phyloP scores from a whole-genome alignment of 37 sponge, comb jelly and placozoan genomes.

The Spongilla lacustris region DNA sequence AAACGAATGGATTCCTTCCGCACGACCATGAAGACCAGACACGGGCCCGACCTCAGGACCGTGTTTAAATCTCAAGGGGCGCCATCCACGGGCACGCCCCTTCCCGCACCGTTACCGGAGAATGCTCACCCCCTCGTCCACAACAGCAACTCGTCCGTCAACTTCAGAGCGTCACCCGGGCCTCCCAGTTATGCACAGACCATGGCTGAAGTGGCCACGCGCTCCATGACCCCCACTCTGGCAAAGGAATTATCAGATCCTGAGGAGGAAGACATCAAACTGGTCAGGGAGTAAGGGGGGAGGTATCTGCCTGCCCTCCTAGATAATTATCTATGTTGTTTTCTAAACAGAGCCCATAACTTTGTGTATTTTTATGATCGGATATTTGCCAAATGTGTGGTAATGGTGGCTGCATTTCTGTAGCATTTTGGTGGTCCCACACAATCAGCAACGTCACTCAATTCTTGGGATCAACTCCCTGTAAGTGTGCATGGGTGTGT shows the following conservation, averaged over 20 bases:
- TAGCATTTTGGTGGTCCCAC: background rate
- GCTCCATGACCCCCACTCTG: background rate
- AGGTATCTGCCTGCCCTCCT: background rate
- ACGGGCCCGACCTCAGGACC: background rate
- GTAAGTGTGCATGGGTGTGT: constrained; percentile 12
- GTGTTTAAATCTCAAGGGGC: background rate
- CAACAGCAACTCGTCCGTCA: background rate
- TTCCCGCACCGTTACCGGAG: background rate
- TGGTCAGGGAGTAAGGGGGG: background rate
- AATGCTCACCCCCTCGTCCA: background rate
- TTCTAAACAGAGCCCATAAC: background rate
- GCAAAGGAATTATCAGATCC: background rate
- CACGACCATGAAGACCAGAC: constrained; percentile 30
- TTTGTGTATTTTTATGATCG: background rate
- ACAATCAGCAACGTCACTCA: background rate
- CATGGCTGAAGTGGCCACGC: background rate
- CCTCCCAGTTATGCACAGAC: background rate
- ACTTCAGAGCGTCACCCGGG: background rate
- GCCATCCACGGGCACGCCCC: background rate
- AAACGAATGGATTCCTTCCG: constrained; percentile 65
- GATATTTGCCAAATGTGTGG: background rate
- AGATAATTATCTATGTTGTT: constrained; percentile 8
- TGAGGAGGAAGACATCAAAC: background rate
- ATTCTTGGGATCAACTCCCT: background rate
- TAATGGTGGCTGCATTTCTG: background rate